Evolutionary conservation across 2,113 vertebrate genomes (phyloP), one percentile per base, ranked within the genome.

Genomic region (Sturnus vulgaris): DNA sequence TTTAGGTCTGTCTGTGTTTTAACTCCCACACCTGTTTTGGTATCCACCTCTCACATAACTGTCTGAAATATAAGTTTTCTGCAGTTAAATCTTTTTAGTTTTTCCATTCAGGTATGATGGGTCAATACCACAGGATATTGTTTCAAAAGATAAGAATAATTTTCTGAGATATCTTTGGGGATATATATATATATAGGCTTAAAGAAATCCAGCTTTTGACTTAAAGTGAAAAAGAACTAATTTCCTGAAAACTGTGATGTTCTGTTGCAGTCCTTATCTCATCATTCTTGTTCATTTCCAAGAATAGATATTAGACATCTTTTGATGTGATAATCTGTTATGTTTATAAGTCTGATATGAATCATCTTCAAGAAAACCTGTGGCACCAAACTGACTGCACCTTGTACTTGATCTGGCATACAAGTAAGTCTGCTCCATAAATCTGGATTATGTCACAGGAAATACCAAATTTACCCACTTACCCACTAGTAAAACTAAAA

Each of bases 301-400:
- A 77, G 95, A 95, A 94, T 2, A 93, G 73, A 53, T 60, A 90
- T 52, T 75, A 96, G 55, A 85, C 76, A 81, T 69, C 5, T 33
- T 91, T 85, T 94, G 96, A 94, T 93, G 71, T 96, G 92, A 94
- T 87, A 95, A 80, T 61, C 16, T 75, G 49, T 64, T 96, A 59
- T 81, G 76, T 83, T 88, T 90, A 9, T 81, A 93, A 75, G 69
- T 47, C 80, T 90, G 88, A 94, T 90, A 94, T 88, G 82, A 96
- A 93, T 96, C 92, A 94, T 39, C 60, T 88, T 88, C 68, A 65
- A 64, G 64, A 81, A 92, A 90, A 96, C 40, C 71, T 60, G 64
- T 83, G 92, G 93, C 92, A 96, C 73, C 77, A 84, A 64, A 79
- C 18, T 90, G 85, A 78, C 65, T 78, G 72, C 30, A 30, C 60